Evolutionary conservation across 2,888 invertebrate species (phyloP), one percentile per base, ranked within the genome.

Genomic region (Halocaridina rubra): DNA sequence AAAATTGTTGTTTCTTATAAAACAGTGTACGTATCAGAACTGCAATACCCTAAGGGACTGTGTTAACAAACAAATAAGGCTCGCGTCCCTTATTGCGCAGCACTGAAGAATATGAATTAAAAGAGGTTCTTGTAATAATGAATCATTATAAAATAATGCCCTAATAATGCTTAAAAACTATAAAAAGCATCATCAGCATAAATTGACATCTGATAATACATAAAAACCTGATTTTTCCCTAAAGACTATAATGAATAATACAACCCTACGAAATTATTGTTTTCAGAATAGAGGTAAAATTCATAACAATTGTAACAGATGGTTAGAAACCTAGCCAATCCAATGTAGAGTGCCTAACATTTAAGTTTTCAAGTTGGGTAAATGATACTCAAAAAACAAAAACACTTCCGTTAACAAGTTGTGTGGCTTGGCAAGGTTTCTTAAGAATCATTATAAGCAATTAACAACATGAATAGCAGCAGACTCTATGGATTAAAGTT

Each of bases 21-120:
- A n/a, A n/a, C n/a, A n/a, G n/a, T n/a, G n/a, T n/a, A n/a, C n/a
- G 29, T 78, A 71, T 78, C 82, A 71, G 82, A 71, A 78, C 78
- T 84, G 82, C 72, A 78, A 69, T 59, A 78, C 67, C 57, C 77
- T 32, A 39, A 39, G 82, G 82, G 82, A 84, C 82, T 84, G 71
- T 84, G 53, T 53, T 67, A 84, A 77, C 71, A 77, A 84, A 80
- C 80, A 80, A 82, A 84, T 84, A 84, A 84, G 82, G 82, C 82
- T 84, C 61, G 78, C 75, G 82, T 72, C 82, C 82, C 82, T 59
- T 78, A 69, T 78, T 84, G 77, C 59, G 75, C 81, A 82, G 78
- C 78, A 72, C 77, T 78, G 78, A 78, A 61, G 39, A 39, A 24
- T 53, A 72, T 77, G 61, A 74, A 30, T 39, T 67, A 53, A 46